Evolutionary conservation across 2,888 invertebrate species (phyloP).

Genomic region (Diarsia brunnea): DNA sequence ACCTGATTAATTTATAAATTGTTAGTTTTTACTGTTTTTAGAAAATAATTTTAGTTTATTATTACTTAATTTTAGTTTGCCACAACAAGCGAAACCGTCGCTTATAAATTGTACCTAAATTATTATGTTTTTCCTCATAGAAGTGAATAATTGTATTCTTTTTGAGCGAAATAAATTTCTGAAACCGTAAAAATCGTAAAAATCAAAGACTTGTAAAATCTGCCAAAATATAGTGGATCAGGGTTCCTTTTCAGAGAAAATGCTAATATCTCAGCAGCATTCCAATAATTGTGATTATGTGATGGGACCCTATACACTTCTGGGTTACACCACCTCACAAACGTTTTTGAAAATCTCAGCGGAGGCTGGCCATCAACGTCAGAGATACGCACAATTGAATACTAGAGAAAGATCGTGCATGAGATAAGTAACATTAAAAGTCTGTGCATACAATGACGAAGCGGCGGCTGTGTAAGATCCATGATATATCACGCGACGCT

Average conservation of each 20-base stretch:
- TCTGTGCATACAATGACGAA: too few species aligned
- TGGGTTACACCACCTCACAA: neutral
- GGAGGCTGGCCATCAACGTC: neutral
- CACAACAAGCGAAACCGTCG: too few species aligned
- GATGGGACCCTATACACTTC: neutral
- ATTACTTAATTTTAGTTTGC: too few species aligned
- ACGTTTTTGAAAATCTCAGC: neutral
- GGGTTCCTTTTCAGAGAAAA: neutral
- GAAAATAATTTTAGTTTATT: too few species aligned
- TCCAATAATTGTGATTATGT: neutral
- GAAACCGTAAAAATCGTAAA: neutral
- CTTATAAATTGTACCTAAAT: too few species aligned
- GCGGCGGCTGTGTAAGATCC: too few species aligned
- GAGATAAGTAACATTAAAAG: neutral
- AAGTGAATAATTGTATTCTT: too few species aligned
- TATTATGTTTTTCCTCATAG: too few species aligned
- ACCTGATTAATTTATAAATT: too few species aligned
- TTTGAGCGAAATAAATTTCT: too few species aligned
- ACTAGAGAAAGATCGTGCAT: neutral
- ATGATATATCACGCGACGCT: too few species aligned
- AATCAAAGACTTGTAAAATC: neutral
- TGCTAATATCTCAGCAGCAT: neutral
- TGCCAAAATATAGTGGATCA: neutral
- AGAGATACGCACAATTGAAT: neutral
- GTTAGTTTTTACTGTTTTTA: too few species aligned